Percentiles rank a stretch among this genome's conserved stretches.
These are phyloP conservation scores for Dascillus cervinus DNA, from an alignment of 2,888 invertebrate species.

Conservation along the genomic window DNA sequence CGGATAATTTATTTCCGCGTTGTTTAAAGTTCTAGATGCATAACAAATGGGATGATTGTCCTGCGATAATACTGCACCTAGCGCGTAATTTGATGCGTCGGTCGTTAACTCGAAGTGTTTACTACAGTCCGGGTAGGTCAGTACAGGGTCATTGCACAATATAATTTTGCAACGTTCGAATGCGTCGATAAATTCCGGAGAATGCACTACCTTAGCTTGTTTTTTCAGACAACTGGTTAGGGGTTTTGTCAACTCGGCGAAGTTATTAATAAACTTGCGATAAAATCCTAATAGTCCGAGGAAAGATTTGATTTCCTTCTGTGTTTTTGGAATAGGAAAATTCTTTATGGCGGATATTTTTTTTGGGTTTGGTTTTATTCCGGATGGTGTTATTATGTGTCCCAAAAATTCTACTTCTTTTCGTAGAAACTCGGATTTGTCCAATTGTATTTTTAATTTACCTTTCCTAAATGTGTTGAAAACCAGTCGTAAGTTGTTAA, in stretches of 20 bases:
- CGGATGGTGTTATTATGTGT: conserved; percentile 26
- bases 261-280: conserved; percentile 16
- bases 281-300: conserved; percentile 20
- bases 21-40: conserved; percentile 24
- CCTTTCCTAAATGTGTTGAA: conserved; percentile 13
- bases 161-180: too few species aligned
- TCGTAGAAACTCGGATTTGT: too few species aligned
- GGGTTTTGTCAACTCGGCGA: conserved; percentile 16
- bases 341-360: conserved; percentile 24
- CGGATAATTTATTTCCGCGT: conserved; percentile 10
- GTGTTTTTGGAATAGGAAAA: conserved; percentile 20
- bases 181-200: too few species aligned
- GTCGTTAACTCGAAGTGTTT: conserved; percentile 24
- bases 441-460: conserved; percentile 20
- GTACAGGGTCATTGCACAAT: too few species aligned
- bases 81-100: conserved; percentile 23
- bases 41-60: too few species aligned
- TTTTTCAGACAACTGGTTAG: conserved; percentile 18
- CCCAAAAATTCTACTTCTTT: too few species aligned
- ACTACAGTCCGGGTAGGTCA: too few species aligned
- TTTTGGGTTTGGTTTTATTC: conserved; percentile 26
- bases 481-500: conserved; percentile 9
- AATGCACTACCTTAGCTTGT: too few species aligned
- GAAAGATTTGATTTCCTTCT: conserved; percentile 25
- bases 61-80: conserved; percentile 26